Conservation (phyloP, 2,888 invertebrate genomes). For the Pecten maximus region DNA sequence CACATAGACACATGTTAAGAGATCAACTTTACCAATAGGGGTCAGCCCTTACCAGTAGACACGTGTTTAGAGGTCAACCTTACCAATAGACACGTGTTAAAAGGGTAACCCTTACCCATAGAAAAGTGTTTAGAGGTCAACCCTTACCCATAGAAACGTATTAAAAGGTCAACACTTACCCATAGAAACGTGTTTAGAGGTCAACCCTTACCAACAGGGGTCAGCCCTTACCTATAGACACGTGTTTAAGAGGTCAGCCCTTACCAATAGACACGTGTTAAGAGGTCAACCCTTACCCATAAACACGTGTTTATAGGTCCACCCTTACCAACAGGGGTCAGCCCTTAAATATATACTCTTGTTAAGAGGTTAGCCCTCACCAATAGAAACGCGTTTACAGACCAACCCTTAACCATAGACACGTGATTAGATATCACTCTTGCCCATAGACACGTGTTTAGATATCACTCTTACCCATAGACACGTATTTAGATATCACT, state of each 20-base stretch:
- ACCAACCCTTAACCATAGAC: background rate
- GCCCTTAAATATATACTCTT: no score
- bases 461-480: background rate
- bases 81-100: background rate
- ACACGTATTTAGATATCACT: background rate
- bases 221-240: no score
- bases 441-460: background rate
- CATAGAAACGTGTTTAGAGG: no score
- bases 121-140: background rate
- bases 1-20: background rate
- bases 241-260: no score
- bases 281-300: no score
- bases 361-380: no score
- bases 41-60: background rate
- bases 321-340: no score
- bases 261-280: no score
- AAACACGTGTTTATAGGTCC: no score
- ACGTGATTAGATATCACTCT: background rate
- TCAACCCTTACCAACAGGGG: no score
- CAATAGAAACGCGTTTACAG: background rate
- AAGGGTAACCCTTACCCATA: background rate
- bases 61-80: background rate
- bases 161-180: no score
- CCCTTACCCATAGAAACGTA: no score
- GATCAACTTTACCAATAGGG: background rate